Evolutionary conservation across 2,888 invertebrate species (phyloP), one percentile per base, ranked within the genome.

Genomic region (Stegana nigrithorax): DNA sequence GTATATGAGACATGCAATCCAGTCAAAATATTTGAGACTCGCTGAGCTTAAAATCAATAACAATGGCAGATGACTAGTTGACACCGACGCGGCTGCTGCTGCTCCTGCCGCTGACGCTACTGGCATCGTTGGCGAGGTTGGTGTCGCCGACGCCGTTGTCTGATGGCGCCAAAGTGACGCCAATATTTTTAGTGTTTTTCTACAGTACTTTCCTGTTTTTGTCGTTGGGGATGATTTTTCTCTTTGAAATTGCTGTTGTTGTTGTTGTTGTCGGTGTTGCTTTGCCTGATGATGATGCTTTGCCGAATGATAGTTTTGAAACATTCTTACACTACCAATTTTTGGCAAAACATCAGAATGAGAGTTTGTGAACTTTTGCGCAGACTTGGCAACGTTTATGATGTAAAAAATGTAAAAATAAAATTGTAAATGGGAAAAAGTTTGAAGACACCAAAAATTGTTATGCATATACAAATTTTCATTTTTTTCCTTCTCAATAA

Each of bases 111-210:
- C 17, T 19, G 4, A 10, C 45, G 14, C 7, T 19, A 1, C 12
- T 23, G 6, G 4, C 25, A 25, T 23, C 47, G 23, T 25, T 12
- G 25, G 10, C 25, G 12, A 25, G n/a, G 23, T n/a, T 6, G 23
- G 12, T n/a, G 47, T 23, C 47, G 47, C 25, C n/a, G 32, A 19
- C 53, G 14, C 12, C 47, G 27, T 17, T 26, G 51, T 51, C 53
- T 53, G 53, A 32, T 53, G 53, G 53, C 77, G 75, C 59, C 75
- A 72, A 66, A 68, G 58, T 69, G 75, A 69, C 75, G 75, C 77
- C 77, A 67, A 69, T 72, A 67, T 70, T 70, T 73, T 68, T 64
- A 67, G 70, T 58, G 45, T 19, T 62, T 65, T 64, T 60, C 26
- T 58, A 44, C 45, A 44, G 19, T 44, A 17, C 44, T 44, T 45